Percentiles rank a stretch among this genome's conserved stretches.
Evolutionary conservation across 2,888 invertebrate genomes (phyloP).

Genomic region (Cistogaster globosa): DNA sequence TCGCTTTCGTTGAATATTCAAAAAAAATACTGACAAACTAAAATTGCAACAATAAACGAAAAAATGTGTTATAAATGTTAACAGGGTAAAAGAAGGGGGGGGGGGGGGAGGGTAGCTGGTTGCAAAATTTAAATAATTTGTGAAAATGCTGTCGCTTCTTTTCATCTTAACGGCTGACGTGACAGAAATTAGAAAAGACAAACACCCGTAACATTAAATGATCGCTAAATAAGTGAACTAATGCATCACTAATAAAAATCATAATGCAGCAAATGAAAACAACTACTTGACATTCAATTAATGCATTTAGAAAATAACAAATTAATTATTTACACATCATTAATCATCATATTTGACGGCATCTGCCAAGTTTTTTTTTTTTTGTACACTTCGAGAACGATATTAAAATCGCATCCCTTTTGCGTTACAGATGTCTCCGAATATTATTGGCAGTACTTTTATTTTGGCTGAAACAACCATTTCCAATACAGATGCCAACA

Average conservation of each 20-base stretch:
- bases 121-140: constrained; percentile 10
- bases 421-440: constrained; percentile 85
- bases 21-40: constrained; percentile 6
- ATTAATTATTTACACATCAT: constrained; percentile 52
- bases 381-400: constrained; percentile 31
- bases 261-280: constrained; percentile 23
- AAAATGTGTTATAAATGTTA: neutral
- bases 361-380: constrained; percentile 6
- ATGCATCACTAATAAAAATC: neutral
- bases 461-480: constrained; percentile 84
- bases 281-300: constrained; percentile 38
- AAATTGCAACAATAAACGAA: neutral
- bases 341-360: constrained; percentile 32
- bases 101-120: too few species aligned
- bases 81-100: too few species aligned
- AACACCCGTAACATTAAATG: constrained; percentile 38
- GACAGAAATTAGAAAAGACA: constrained; percentile 30
- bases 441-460: constrained; percentile 85
- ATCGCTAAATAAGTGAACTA: constrained; percentile 15
- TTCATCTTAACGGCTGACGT: constrained; percentile 42
- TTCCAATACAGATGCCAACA: constrained; percentile 77
- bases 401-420: neutral
- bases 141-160: neutral
- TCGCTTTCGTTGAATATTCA: constrained; percentile 21
- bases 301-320: constrained; percentile 30